A percentile compares a stretch with the other conserved stretches of the same genome.
Conservation (phyloP, 2,113 vertebrate species). For the Gymnogyps californianus region DNA sequence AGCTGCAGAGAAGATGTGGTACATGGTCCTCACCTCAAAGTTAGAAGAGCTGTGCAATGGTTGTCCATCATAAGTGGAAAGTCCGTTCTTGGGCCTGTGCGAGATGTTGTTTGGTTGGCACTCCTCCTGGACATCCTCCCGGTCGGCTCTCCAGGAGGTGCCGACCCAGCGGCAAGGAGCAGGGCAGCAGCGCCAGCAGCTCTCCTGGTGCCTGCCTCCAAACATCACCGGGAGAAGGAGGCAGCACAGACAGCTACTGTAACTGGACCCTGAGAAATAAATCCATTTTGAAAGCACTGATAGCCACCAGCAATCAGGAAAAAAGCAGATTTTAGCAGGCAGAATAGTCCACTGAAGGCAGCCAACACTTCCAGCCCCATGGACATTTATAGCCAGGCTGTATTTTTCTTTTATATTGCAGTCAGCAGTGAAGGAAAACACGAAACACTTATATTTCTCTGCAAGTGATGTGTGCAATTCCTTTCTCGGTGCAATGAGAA, state of each 20-base stretch:
- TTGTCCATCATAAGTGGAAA: neutral
- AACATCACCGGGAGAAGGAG: neutral
- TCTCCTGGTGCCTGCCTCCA: neutral
- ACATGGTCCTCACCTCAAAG: neutral
- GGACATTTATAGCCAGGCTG: neutral
- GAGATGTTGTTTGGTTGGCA: neutral
- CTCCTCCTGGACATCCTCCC: neutral
- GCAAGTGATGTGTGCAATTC: neutral
- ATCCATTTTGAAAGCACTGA: neutral
- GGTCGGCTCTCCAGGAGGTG: neutral
- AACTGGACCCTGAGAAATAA: neutral
- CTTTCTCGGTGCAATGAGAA: neutral
- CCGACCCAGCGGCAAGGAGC: rapidly evolving
- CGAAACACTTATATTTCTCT: neutral
- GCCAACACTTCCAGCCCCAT: neutral
- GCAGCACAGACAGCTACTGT: neutral
- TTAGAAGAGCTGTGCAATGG: neutral
- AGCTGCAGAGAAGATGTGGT: neutral
- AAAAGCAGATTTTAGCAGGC: neutral
- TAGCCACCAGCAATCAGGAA: neutral
- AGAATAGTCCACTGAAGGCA: neutral
- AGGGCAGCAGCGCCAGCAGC: neutral
- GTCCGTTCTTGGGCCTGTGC: neutral
- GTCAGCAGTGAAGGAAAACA: neutral
- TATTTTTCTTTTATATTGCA: neutral